Evolutionary conservation across 2,797 vertebrate species (phyloP).

Genomic region (Sciurus vulgaris): DNA sequence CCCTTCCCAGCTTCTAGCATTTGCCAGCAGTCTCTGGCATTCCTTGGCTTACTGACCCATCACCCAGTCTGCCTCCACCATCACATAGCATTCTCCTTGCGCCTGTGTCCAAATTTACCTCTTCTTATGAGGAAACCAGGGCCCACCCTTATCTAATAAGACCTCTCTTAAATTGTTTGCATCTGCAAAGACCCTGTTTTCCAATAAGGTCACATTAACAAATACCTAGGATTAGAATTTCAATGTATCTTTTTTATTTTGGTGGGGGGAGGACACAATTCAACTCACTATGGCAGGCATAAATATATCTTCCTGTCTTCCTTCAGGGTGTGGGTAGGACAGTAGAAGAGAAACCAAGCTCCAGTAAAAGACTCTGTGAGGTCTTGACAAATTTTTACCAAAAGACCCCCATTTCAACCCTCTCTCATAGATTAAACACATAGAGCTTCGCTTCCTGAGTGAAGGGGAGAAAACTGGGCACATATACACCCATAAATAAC

Average conservation of each 20-base stretch:
- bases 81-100: not conserved
- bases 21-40: not conserved
- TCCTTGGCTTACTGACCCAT: not conserved
- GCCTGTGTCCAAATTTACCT: not conserved
- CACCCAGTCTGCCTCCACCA: not conserved
- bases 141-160: not conserved
- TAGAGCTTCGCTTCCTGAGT: constrained; percentile 18
- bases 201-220: constrained; percentile 56
- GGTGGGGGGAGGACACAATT: not conserved
- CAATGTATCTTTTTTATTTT: not conserved
- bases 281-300: not conserved
- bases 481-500: not conserved
- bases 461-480: not conserved
- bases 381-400: constrained; percentile 41
- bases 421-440: constrained; percentile 4
- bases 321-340: not conserved
- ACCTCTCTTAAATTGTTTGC: constrained; percentile 19
- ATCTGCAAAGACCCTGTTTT: constrained; percentile 24
- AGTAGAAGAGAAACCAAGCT: not conserved
- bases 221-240: not conserved
- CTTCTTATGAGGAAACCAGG: not conserved
- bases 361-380: not conserved
- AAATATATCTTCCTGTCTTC: not conserved
- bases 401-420: not conserved
- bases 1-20: not conserved